Evolutionary conservation across 1,140 invertebrate species (phyloP).

Genomic region (Pseudomyrmex pallidus): DNA sequence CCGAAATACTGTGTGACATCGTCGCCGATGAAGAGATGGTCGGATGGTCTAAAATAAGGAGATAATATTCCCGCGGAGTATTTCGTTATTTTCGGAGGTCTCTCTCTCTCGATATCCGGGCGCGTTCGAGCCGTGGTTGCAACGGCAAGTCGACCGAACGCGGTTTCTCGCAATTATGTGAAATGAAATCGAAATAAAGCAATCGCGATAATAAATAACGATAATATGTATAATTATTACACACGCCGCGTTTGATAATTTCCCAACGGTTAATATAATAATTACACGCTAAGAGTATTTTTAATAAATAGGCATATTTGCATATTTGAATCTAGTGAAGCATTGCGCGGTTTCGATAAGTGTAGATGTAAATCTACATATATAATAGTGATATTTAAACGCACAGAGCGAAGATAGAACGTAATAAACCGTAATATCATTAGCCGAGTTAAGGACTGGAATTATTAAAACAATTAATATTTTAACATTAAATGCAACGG

Average conservation of each 20-base stretch:
- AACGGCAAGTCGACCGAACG: background rate
- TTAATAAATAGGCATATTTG: background rate
- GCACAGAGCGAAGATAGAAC: background rate
- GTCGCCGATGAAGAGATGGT: constrained; percentile 34
- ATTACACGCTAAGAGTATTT: background rate
- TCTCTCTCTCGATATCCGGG: background rate
- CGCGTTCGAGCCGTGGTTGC: no score
- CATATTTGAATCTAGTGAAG: background rate
- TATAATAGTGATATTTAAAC: background rate
- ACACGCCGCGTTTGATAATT: background rate
- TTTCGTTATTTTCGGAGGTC: constrained; percentile 4
- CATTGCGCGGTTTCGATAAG: background rate
- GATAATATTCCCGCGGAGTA: background rate
- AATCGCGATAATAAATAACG: constrained; percentile 4
- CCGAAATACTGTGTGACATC: constrained; percentile 49
- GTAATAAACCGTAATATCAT: background rate
- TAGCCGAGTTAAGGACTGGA: background rate
- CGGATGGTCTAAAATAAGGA: constrained; percentile 22
- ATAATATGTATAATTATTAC: background rate
- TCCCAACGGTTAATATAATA: background rate
- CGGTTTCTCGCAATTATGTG: background rate
- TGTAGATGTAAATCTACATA: background rate
- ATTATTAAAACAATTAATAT: constrained; percentile 15
- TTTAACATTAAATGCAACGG: background rate
- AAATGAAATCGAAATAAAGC: constrained; percentile 16